Percentiles rank a stretch among this genome's conserved stretches.
Conservation (phyloP, 2,113 vertebrate species). For the Ptychochromis oligacanthus region DNA sequence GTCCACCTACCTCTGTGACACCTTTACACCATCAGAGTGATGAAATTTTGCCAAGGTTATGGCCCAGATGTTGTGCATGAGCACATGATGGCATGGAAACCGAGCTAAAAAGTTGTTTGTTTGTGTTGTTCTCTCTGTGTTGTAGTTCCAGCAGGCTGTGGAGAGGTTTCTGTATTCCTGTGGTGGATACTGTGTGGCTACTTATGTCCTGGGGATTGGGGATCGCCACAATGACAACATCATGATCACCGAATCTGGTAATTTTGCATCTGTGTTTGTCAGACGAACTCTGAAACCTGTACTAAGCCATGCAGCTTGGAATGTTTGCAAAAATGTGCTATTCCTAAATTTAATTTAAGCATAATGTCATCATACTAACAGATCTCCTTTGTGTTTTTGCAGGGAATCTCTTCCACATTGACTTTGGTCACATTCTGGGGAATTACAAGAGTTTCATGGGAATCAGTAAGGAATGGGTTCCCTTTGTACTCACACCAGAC, state of each 20-base stretch:
- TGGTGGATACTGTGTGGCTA: slow-evolving; percentile 97
- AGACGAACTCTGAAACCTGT: not conserved
- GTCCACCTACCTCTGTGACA: accelerated
- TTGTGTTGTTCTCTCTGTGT: not conserved
- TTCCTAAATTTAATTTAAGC: not conserved
- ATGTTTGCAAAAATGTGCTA: not conserved
- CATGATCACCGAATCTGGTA: slow-evolving; percentile 98
- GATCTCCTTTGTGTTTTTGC: slow-evolving; percentile 19
- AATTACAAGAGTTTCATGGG: slow-evolving; percentile 99
- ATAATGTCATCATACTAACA: not conserved
- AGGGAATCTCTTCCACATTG: slow-evolving; percentile 99
- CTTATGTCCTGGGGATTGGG: slow-evolving; percentile 97
- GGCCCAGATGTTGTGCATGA: not conserved
- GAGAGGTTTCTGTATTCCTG: slow-evolving; percentile 96
- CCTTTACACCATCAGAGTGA: not conserved
- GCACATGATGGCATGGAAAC: not conserved
- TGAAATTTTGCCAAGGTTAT: not conserved
- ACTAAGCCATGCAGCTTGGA: not conserved
- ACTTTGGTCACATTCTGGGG: slow-evolving; percentile 99
- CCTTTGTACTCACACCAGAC: slow-evolving; percentile 97
- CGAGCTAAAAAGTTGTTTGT: not conserved
- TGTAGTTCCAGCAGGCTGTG: slow-evolving; percentile 93
- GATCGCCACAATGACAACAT: slow-evolving; percentile 99
- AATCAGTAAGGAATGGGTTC: slow-evolving; percentile 97
- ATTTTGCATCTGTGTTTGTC: not conserved